Conservation (phyloP, 2,113 vertebrate species). For the Hystrix cristata region DNA sequence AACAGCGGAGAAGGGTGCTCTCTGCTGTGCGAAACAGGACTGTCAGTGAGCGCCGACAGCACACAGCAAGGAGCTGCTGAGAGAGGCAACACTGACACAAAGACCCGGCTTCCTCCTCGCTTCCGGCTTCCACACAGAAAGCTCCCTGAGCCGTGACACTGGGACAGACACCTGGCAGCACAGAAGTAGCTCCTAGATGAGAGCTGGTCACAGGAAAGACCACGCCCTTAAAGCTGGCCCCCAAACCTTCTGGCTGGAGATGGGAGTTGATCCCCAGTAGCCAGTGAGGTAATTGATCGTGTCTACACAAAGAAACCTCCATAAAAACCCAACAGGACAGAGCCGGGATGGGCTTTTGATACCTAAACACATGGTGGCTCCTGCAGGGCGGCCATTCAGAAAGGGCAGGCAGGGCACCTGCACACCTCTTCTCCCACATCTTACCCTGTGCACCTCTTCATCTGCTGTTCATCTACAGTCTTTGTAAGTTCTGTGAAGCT, state of each 20-base stretch:
- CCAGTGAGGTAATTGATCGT: neutral
- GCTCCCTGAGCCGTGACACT: neutral
- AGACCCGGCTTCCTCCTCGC: neutral
- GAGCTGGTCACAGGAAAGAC: neutral
- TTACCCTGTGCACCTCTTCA: neutral
- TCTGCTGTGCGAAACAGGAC: neutral
- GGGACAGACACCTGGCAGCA: neutral
- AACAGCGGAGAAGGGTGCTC: neutral
- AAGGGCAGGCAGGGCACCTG: neutral
- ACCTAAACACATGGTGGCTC: neutral
- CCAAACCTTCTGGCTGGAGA: neutral
- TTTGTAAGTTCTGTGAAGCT: neutral
- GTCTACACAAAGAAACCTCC: neutral
- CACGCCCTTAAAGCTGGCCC: too few species aligned
- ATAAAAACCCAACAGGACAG: neutral
- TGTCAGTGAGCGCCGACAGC: neutral
- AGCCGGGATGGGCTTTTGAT: neutral
- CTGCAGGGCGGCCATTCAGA: neutral
- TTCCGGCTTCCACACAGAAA: neutral
- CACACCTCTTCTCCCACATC: too few species aligned
- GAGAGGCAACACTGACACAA: neutral
- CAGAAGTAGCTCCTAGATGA: neutral
- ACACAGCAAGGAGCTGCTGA: neutral
- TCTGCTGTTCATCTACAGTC: neutral
- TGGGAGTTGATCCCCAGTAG: neutral